Evolutionary conservation across 1,140 invertebrate genomes (phyloP), one percentile per base, ranked within the genome.

Genomic region (Caenorhabditis inopinata): DNA sequence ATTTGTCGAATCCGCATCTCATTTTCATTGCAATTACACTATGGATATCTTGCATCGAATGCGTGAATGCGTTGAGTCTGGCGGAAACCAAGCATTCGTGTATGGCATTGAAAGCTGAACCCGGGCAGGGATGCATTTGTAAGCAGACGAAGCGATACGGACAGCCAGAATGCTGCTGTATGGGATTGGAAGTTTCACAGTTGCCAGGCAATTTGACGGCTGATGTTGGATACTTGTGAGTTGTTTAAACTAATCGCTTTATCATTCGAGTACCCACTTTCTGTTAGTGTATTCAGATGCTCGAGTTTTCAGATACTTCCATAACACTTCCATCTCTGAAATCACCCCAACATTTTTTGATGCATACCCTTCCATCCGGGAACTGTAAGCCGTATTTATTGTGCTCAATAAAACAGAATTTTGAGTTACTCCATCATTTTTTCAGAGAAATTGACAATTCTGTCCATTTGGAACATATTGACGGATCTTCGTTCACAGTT

Each of bases 111-210:
- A 68, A 68, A 68, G 58, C 58, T 21, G 58, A 68, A 21, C 21
- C 23, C 32, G 58, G 58, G 38, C 62, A 74, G n/a, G 77, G 62
- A 48, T 47, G 58, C 42, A 27, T 29, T 7, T 79, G 78, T 42
- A 74, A 74, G 48, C 58, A 58, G 7, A 58, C 46, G n/a, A 35
- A 49, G 27, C 21, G 78, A 68, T 42, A 68, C 35, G 18, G 18
- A 27, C 51, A 53, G 45, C 62, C 62, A 4, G 78, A 79, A 49
- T 79, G 78, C 38, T 79, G 78, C 51, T 79, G 78, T 75, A 79
- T 68, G 46, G 78, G 78, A 48, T 45, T 7, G 27, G 29, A 29
- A 1, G 73, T 79, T 0, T 29, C 35, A 11, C 29, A 27, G 12
- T 79, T 79, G 12, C 68, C 78, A 9, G 12, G n/a, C 2, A 53